phyloP scores from a whole-genome alignment of 2,888 invertebrate species.

The Macaria notata region DNA sequence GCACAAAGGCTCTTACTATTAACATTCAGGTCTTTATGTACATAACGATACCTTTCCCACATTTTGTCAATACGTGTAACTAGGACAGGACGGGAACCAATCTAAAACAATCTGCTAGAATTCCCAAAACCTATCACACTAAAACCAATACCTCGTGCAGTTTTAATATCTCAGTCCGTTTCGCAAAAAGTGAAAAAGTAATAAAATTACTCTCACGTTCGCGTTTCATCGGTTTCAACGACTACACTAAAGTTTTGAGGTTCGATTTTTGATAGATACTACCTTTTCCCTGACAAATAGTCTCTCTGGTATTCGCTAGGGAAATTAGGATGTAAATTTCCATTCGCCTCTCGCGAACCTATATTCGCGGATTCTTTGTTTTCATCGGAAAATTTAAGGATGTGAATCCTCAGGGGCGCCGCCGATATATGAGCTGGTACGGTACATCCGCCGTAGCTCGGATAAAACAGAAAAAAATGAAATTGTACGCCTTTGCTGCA shows the following conservation, averaged over 20 bases:
- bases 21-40: no score
- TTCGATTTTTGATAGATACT: slow-evolving; percentile 60
- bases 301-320: slow-evolving; percentile 66
- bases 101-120: no score
- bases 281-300: slow-evolving; percentile 59
- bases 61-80: no score
- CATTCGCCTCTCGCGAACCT: slow-evolving; percentile 67
- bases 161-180: no score
- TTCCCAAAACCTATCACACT: no score
- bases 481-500: background rate
- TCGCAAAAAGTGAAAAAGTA: slow-evolving; percentile 8
- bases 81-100: no score
- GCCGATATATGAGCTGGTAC: slow-evolving; percentile 44
- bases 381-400: slow-evolving; percentile 76
- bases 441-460: slow-evolving; percentile 31
- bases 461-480: slow-evolving; percentile 30
- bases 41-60: no score
- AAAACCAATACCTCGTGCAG: no score
- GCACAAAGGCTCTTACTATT: no score
- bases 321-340: slow-evolving; percentile 82
- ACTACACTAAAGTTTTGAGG: slow-evolving; percentile 27
- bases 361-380: slow-evolving; percentile 76
- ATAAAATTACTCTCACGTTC: slow-evolving; percentile 31
- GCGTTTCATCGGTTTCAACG: slow-evolving; percentile 10
- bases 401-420: slow-evolving; percentile 56